Percentiles rank a stretch among this genome's conserved stretches.
Conservation (phyloP, 2,113 vertebrate genomes). For the Bubo scandiacus region DNA sequence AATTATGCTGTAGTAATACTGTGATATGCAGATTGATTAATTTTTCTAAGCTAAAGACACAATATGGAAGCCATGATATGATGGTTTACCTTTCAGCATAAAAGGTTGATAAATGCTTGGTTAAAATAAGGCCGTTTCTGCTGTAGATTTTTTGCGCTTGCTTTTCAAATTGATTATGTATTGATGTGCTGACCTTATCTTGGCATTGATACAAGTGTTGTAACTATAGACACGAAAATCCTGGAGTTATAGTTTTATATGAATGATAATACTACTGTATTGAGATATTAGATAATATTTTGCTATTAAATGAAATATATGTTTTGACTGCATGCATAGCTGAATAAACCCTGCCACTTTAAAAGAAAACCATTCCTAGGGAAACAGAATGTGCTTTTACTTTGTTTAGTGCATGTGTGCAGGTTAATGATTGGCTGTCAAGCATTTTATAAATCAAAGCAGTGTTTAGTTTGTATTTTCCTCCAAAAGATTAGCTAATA, state of each 20-base stretch:
- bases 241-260: not conserved
- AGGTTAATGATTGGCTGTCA: not conserved
- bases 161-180: not conserved
- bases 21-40: not conserved
- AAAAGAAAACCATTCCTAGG: not conserved
- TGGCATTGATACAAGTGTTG: not conserved
- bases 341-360: not conserved
- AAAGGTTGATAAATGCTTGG: not conserved
- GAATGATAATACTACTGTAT: not conserved
- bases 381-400: not conserved
- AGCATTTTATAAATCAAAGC: not conserved
- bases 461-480: slow-evolving; percentile 14
- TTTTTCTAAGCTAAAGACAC: not conserved
- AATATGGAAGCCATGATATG: not conserved
- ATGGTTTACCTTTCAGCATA: not conserved
- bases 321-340: not conserved
- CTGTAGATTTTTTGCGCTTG: not conserved
- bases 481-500: not conserved
- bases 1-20: not conserved
- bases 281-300: not conserved
- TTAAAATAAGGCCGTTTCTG: not conserved
- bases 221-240: not conserved
- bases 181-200: not conserved
- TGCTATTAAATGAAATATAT: not conserved
- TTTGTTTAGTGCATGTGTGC: not conserved